Base-by-base conservation (phyloP, 2,888 invertebrate species). In the Eupithecia dodoneata region DNA sequence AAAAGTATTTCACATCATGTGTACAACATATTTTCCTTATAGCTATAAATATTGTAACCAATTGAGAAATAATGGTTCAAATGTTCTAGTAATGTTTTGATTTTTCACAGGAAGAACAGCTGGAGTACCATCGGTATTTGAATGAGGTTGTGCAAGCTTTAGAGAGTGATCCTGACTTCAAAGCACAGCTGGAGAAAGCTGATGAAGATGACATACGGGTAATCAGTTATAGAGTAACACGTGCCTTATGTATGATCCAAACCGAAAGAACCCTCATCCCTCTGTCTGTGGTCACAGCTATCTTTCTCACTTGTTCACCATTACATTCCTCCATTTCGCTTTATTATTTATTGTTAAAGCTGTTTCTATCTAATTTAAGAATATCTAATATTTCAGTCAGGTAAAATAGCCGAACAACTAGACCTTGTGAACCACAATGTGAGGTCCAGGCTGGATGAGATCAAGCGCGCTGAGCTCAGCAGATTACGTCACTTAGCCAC, bases 391-490 rank as follows among this genome's bases (percentile, higher is more conserved):
- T 90, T 94, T 6, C 92, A 98, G 98, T 97, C 97, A 82, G 99
- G 99, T 0, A 98, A 98, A 91, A 98, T 99, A 82, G 98, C 99
- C 0, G 96, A 97, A 80, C 98, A 99, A 87, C 93, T 99, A 76
- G 98, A 99, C 86, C 97, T 97, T 88, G 99, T 99, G 0, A 97
- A 97, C 87, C 99, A 99, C 89, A 96, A 98, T 85, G 97, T 99
- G 0, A 96, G 99, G 82, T 97, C 97, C 0, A 97, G 97, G 88
- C 92, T 99, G 79, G 99, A 99, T 88, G 99, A 99, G 94, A 96
- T 99, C 67, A 99, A 99, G 91, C 96, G 99, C 67, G 96, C 97
- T 6, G 99, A 99, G 93, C 87, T 99, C 76, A 97, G 97, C 70
- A 96, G 99, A 83, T 94, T 99, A 59, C 96, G 97, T 30, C 96